phyloP scores from a whole-genome alignment of 30 jellyfish, hydroid and myxozoan species.

The Pseudorhiza aurosa region DNA sequence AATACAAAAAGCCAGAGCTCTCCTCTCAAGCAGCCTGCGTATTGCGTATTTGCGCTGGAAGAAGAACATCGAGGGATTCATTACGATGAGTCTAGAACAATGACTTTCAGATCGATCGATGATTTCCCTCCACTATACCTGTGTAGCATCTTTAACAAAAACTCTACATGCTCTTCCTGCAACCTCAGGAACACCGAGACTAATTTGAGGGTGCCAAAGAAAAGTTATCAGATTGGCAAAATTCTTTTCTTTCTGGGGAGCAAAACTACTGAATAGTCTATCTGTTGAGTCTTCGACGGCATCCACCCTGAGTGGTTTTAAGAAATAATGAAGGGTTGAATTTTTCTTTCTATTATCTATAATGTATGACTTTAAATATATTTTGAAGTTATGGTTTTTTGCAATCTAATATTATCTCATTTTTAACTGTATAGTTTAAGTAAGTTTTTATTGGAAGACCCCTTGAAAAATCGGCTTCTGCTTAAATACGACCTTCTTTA shows the following conservation, averaged over 20 bases:
- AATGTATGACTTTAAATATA: background rate
- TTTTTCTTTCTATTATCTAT: background rate
- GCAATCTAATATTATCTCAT: too few relatives aligned
- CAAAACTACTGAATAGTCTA: conserved; percentile 5
- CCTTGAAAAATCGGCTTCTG: too few relatives aligned
- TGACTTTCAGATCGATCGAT: conserved; percentile 5
- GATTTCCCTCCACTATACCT: conserved; percentile 3
- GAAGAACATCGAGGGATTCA: too few relatives aligned
- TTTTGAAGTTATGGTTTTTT: too few relatives aligned
- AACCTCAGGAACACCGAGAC: background rate
- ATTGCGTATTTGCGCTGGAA: too few relatives aligned
- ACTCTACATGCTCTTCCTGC: conserved; percentile 2
- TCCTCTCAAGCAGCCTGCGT: too few relatives aligned
- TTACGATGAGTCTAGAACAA: background rate
- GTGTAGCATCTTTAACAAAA: conserved; percentile 6
- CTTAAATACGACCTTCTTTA: too few relatives aligned
- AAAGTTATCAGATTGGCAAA: conserved; percentile 1
- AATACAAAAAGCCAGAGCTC: too few relatives aligned
- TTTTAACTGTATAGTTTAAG: too few relatives aligned
- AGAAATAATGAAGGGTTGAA: background rate
- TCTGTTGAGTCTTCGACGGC: conserved; percentile 26
- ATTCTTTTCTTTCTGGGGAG: conserved; percentile 16
- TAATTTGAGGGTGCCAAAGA: conserved; percentile 7
- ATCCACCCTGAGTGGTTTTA: conserved; percentile 20
- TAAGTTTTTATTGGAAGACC: too few relatives aligned